Evolutionary conservation across 2,888 invertebrate genomes (phyloP).

Genomic region (Andricus quercusramuli): DNA sequence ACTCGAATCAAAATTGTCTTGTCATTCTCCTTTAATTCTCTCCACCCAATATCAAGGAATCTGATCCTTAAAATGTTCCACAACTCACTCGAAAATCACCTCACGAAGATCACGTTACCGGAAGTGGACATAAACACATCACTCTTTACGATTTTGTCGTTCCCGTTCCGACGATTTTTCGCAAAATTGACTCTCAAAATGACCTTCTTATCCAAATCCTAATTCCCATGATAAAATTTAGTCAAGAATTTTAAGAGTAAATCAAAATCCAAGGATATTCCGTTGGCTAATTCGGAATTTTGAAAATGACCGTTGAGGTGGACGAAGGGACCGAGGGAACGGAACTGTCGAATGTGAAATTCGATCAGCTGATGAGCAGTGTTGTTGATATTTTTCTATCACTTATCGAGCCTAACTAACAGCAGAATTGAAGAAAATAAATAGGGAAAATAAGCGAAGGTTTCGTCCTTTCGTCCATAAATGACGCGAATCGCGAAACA

Average conservation of each 20-base stretch:
- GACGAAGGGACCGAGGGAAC: neutral
- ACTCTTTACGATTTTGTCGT: neutral
- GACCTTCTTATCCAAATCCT: neutral
- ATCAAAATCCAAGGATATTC: neutral
- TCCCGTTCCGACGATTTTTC: too few species aligned
- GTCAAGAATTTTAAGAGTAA: neutral
- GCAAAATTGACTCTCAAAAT: neutral
- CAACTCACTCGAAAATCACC: neutral
- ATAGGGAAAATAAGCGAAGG: constrained; percentile 38
- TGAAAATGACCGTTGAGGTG: neutral
- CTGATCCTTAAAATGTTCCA: neutral
- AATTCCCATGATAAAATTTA: neutral
- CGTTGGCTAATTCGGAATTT: constrained; percentile 19
- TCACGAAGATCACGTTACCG: neutral
- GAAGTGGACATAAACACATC: constrained; percentile 5
- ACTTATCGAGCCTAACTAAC: neutral
- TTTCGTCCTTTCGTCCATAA: too few species aligned
- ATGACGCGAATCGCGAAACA: constrained; percentile 44
- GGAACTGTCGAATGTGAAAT: constrained; percentile 18
- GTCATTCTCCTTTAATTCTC: neutral
- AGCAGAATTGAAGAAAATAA: neutral
- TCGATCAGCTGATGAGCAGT: constrained; percentile 76
- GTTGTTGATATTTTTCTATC: neutral
- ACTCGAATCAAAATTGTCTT: neutral
- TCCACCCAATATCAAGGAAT: neutral